Evolutionary conservation across 1,140 invertebrate species (phyloP).

Genomic region (Patella vulgata): DNA sequence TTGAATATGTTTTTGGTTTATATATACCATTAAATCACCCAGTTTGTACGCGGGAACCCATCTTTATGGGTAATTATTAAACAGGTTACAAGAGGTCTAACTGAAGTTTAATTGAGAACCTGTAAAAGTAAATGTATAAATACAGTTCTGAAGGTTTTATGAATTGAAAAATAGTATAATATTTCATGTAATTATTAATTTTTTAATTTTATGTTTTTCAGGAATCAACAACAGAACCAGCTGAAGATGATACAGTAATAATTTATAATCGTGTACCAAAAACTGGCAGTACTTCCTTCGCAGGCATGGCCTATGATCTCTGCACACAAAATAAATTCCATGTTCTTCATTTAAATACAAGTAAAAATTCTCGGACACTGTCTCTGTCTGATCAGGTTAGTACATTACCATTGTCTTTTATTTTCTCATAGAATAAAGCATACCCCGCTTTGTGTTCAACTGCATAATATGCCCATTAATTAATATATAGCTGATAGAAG

Average conservation of each 20-base stretch:
- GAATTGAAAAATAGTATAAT: too few species aligned
- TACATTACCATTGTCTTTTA: slow-evolving; percentile 29
- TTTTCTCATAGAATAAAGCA: background rate
- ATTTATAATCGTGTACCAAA: slow-evolving; percentile 98
- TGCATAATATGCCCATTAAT: background rate
- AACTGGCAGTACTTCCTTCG: slow-evolving; percentile 98
- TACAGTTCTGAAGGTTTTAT: too few species aligned
- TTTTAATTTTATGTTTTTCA: slow-evolving; percentile 21
- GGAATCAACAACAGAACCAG: slow-evolving; percentile 20
- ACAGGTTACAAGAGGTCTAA: too few species aligned
- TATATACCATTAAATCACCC: too few species aligned
- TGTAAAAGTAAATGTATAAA: too few species aligned
- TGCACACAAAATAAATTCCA: slow-evolving; percentile 92
- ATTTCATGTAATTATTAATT: too few species aligned
- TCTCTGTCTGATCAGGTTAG: slow-evolving; percentile 89
- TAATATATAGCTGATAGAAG: too few species aligned
- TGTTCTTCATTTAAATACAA: slow-evolving; percentile 96
- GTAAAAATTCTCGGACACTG: slow-evolving; percentile 93
- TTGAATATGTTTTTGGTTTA: too few species aligned
- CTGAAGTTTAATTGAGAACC: too few species aligned
- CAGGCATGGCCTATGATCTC: slow-evolving; percentile 95
- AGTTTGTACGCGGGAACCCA: too few species aligned
- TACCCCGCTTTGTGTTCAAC: background rate
- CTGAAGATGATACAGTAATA: slow-evolving; percentile 74
- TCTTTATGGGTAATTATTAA: too few species aligned